A percentile compares a stretch with the other conserved stretches of the same genome.
Evolutionary conservation across 1,140 invertebrate genomes (phyloP).

Genomic region (Phthorimaea operculella): DNA sequence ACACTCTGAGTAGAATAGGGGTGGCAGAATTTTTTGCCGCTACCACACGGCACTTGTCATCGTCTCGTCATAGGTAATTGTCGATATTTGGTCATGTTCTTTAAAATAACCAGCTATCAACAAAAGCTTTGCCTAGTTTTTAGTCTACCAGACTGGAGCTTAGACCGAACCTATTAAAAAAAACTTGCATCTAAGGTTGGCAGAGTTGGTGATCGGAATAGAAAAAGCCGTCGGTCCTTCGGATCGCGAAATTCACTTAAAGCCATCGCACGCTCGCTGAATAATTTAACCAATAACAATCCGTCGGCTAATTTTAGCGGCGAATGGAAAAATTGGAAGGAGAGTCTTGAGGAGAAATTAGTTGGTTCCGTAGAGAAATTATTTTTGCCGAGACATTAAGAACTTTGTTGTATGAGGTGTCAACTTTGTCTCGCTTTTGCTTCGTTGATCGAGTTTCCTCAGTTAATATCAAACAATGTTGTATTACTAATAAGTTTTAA

Average conservation of each 20-base stretch:
- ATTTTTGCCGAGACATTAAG: too few relatives aligned
- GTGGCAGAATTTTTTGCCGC: too few relatives aligned
- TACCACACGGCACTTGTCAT: too few relatives aligned
- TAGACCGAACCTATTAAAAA: background rate
- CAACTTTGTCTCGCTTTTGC: too few relatives aligned
- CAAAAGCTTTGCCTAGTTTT: background rate
- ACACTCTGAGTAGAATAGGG: too few relatives aligned
- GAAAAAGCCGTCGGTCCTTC: slow-evolving; percentile 31
- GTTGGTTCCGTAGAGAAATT: slow-evolving; percentile 20
- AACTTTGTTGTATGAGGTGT: too few relatives aligned
- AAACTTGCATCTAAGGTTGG: background rate
- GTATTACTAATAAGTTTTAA: too few relatives aligned
- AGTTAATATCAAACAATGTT: too few relatives aligned
- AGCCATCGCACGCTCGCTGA: slow-evolving; percentile 50
- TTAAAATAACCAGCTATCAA: too few relatives aligned
- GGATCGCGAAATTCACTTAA: slow-evolving; percentile 64
- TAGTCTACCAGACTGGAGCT: background rate
- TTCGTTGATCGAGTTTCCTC: too few relatives aligned
- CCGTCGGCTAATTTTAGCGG: slow-evolving; percentile 56
- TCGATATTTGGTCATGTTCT: too few relatives aligned
- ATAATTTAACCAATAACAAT: slow-evolving; percentile 65
- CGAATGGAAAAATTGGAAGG: slow-evolving; percentile 30
- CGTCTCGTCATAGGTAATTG: too few relatives aligned
- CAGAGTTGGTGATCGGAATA: slow-evolving; percentile 21
- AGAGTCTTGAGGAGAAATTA: background rate